Evolutionary conservation across 2,113 vertebrate genomes (phyloP), one percentile per base, ranked within the genome.

Genomic region (Hippotragus niger): DNA sequence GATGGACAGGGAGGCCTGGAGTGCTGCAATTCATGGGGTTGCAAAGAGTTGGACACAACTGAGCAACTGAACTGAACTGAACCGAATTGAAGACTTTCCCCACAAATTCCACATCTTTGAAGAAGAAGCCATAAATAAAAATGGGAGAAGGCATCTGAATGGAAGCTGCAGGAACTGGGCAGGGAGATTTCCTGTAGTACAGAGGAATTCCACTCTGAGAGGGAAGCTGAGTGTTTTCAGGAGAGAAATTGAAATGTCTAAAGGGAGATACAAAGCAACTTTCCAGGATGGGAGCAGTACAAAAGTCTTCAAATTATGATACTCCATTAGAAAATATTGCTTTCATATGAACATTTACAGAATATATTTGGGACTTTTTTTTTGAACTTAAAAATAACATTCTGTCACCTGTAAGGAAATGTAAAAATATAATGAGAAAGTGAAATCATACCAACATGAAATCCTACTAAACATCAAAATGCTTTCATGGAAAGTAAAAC

Each of bases 371-470:
- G 55, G 43, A 86, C 21, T 67, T 71, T 78, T 76, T 64, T 83
- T 91, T 83, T 52, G 6, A 95, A 93, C 25, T 89, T 93, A 95
- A 80, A 89, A 96, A 90, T 87, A 94, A 64, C 33, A 91, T 88
- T 90, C 25, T 89, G 33, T 50, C 88, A 96, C 50, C 19, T 95
- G 3, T 29, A 92, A 88, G 60, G 19, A 90, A 92, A 82, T 57
- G 6, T 71, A 87, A 96, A 81, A 88, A 58, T 36, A 33, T 62
- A 47, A 29, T 62, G 29, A 82, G 83, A 25, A 91, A 89, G 53
- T 40, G 2, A 47, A 60, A 92, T 84, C 7, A 50, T 47, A 62
- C 80, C 21, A 52, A 67, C 29, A 88, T 33, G 40, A 58, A 95
- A 80, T 36, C 25, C 25, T 52, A 58, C 2, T 89, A 95, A 93